Conservation (phyloP, 2,888 invertebrate species). For the Molorchus minor region DNA sequence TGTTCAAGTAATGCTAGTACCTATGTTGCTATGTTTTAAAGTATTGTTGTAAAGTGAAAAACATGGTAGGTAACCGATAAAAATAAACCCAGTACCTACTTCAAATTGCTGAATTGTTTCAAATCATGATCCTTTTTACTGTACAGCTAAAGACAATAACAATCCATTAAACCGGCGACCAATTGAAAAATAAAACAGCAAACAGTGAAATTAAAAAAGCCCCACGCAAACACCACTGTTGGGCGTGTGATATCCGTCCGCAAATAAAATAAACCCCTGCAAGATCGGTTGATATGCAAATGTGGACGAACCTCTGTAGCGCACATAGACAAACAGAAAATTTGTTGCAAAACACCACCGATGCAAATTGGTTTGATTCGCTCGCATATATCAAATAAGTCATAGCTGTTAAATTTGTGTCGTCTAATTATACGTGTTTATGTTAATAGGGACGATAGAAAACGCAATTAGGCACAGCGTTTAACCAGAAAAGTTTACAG, state of each 20-base stretch:
- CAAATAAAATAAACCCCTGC: constrained; percentile 26
- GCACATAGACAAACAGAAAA: constrained; percentile 28
- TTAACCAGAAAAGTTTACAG: background rate
- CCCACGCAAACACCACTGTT: background rate
- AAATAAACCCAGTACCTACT: no score
- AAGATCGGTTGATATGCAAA: constrained; percentile 27
- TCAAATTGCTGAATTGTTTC: no score
- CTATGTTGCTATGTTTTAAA: no score
- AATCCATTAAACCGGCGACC: background rate
- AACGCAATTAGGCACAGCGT: background rate
- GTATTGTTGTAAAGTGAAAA: no score
- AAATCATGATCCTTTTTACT: no score
- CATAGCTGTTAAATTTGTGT: background rate
- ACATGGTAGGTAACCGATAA: no score
- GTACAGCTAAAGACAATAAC: no score
- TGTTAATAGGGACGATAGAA: background rate
- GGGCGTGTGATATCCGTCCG: constrained; percentile 14
- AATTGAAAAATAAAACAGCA: background rate
- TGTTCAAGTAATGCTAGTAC: no score
- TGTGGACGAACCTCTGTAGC: constrained; percentile 21
- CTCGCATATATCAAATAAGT: constrained; percentile 10
- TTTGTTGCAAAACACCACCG: constrained; percentile 20
- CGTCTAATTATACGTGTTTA: background rate
- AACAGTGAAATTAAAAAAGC: constrained; percentile 25
- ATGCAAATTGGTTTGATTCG: constrained; percentile 10